Evolutionary conservation across 1,140 invertebrate genomes (phyloP).

Genomic region (Tetramorium alpestre): DNA sequence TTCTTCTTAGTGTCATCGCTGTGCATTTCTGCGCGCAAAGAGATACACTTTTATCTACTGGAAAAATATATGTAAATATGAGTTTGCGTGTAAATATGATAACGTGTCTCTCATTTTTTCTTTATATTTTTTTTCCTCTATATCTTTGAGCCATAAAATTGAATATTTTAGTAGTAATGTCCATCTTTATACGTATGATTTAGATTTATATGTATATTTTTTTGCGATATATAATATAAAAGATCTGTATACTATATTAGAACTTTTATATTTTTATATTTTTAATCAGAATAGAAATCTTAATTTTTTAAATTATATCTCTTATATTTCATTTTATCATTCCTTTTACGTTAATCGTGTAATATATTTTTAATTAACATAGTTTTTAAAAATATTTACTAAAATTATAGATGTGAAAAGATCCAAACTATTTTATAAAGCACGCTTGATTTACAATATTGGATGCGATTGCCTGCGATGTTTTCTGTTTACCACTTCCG

Average conservation of each 20-base stretch:
- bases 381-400: background rate
- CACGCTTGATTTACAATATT: background rate
- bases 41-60: conserved; percentile 24
- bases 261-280: background rate
- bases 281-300: background rate
- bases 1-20: background rate
- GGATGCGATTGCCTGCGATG: background rate
- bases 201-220: background rate
- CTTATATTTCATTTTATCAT: background rate
- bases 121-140: background rate
- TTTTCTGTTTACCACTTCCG: background rate
- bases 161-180: background rate
- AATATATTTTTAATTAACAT: background rate
- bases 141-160: background rate
- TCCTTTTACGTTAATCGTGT: background rate
- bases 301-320: background rate
- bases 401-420: background rate
- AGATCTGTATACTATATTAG: no score
- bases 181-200: background rate
- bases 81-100: background rate
- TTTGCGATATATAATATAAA: background rate
- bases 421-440: background rate
- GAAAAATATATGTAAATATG: conserved; percentile 2
- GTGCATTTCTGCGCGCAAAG: conserved; percentile 5
- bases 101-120: background rate